A percentile compares a stretch with the other conserved stretches of the same genome.
Evolutionary conservation across 2,113 vertebrate species (phyloP).

Genomic region (Petrocephalus zakoni): DNA sequence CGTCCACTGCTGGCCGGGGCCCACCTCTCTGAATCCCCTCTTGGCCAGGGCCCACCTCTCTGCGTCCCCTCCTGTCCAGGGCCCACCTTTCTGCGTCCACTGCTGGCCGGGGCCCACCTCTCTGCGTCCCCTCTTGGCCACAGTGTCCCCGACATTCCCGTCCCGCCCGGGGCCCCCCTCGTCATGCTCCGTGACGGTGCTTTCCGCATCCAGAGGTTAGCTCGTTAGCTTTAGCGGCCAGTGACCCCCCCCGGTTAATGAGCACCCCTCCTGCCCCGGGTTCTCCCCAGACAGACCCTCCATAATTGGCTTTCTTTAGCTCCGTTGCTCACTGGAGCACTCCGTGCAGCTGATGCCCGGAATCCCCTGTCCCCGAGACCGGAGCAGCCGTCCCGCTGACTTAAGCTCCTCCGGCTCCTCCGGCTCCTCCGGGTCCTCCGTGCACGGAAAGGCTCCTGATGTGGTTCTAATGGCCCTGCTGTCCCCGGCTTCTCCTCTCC

Average conservation of each 20-base stretch:
- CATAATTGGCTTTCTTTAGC: slow-evolving; percentile 46
- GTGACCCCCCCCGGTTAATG: slow-evolving; percentile 42
- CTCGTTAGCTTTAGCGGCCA: slow-evolving; percentile 12
- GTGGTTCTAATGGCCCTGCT: slow-evolving; percentile 18
- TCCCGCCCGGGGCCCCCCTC: not conserved
- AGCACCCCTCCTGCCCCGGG: slow-evolving; percentile 35
- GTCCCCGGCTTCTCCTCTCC: slow-evolving; percentile 11
- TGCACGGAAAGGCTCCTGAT: not conserved
- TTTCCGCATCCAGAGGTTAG: not conserved
- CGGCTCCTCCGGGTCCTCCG: not conserved
- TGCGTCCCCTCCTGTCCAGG: not conserved
- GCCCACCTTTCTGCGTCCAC: too few relatives aligned
- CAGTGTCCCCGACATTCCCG: too few relatives aligned
- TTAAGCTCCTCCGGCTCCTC: not conserved
- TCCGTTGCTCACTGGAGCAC: slow-evolving; percentile 13
- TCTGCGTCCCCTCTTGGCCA: too few relatives aligned
- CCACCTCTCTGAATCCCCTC: too few relatives aligned
- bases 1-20: too few relatives aligned
- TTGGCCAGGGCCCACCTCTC: too few relatives aligned
- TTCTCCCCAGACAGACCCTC: slow-evolving; percentile 40
- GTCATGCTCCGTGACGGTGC: not conserved
- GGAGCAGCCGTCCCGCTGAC: not conserved
- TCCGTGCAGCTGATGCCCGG: slow-evolving; percentile 39
- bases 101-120: not conserved
- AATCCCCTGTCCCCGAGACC: slow-evolving; percentile 10